Evolutionary conservation across 2,113 vertebrate genomes (phyloP).

Genomic region (Gopherus flavomarginatus): DNA sequence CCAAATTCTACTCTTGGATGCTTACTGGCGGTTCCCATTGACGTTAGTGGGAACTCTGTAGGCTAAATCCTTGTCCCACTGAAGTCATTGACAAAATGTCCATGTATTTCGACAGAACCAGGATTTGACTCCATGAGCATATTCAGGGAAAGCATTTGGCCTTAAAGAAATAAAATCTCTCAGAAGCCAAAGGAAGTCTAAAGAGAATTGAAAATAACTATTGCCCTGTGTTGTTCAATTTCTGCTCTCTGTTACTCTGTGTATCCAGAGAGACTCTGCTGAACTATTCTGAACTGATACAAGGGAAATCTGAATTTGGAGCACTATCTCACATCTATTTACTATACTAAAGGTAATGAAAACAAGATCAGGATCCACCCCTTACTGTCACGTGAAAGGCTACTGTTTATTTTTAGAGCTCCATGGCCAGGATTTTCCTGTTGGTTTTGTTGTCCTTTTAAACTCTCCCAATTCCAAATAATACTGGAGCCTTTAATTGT

Average conservation of each 20-base stretch:
- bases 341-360: not conserved
- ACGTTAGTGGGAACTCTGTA: not conserved
- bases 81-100: not conserved
- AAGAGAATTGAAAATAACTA: not conserved
- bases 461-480: not conserved
- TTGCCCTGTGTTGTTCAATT: too few relatives aligned
- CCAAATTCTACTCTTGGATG: not conserved
- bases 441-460: not conserved
- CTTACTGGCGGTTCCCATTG: not conserved
- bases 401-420: not conserved
- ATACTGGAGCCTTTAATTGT: not conserved
- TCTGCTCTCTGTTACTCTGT: too few relatives aligned
- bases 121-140: not conserved
- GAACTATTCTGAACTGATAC: not conserved
- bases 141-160: not conserved
- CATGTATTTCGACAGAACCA: not conserved
- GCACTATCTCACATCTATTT: not conserved
- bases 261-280: not conserved
- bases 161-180: not conserved
- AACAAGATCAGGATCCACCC: not conserved
- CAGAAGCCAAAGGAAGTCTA: not conserved
- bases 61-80: not conserved
- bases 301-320: not conserved
- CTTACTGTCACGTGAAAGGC: not conserved
- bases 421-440: not conserved